Base-by-base conservation (phyloP, 1,140 invertebrate genomes). In the Drosophila ogumai region DNA sequence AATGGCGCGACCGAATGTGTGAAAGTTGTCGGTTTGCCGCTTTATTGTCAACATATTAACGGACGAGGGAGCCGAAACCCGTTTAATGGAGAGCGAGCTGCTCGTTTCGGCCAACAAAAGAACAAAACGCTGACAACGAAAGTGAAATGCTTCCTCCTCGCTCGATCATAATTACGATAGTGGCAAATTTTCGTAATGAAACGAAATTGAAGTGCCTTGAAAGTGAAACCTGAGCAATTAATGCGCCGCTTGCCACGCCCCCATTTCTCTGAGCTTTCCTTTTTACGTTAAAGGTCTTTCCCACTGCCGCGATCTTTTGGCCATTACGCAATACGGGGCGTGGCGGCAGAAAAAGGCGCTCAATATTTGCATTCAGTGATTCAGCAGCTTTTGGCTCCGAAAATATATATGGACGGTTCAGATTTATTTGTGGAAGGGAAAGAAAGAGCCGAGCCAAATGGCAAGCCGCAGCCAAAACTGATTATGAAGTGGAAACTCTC, bases 401-500 rank as follows among this genome's bases (percentile, higher is more conserved):
- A 43, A 52, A 50, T n/a, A 63, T 25, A 15, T 19, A 50, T 32
- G 10, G 28, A 47, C 15, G 13, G 5, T 17, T 17, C n/a, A 7
- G n/a, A 55, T 40, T 15, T 22, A 34, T 52, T 61, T 28, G 57
- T 59, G 17, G 50, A 69, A 61, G 66, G 60, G 47, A 76, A 69
- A 77, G 65, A 65, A 75, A 69, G 65, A 69, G 63, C 15, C 15
- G 4, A 28, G 46, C 17, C 28, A 40, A 79, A 73, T 68, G 59
- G 71, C 52, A 81, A 72, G 55, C 38, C 47, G 58, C 63, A 72
- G 56, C 15, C 61, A 76, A 75, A 80, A 77, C 75, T 71, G 73
- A 88, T 84, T 88, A 81, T 82, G 73, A 74, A 90, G 84, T 88
- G 84, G 77, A 90, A 90, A 90, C 85, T 90, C 85, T 90, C 85